Conservation (phyloP, 2,113 vertebrate genomes). For the Melanostigma gelatinosum region DNA sequence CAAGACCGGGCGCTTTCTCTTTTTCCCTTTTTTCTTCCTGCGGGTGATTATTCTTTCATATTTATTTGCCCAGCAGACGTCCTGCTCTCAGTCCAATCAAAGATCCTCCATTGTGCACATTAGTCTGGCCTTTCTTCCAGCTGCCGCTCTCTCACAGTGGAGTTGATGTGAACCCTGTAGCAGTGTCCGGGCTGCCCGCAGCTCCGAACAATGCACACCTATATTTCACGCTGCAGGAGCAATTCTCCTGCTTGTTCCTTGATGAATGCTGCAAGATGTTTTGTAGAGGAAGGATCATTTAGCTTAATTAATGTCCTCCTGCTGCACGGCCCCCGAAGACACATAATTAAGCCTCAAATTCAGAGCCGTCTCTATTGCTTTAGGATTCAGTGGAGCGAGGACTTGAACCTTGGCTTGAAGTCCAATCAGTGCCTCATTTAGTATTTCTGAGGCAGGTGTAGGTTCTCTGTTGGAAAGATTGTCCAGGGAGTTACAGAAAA, state of each 20-base stretch:
- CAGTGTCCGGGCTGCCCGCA: slow-evolving; percentile 22
- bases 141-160: slow-evolving; percentile 36
- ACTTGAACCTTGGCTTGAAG: slow-evolving; percentile 41
- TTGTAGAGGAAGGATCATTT: slow-evolving; percentile 55
- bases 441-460: slow-evolving; percentile 48
- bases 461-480: slow-evolving; percentile 13
- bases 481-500: slow-evolving; percentile 4
- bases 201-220: slow-evolving; percentile 50
- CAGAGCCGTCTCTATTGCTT: slow-evolving; percentile 47
- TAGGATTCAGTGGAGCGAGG: slow-evolving; percentile 39
- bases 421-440: slow-evolving; percentile 50
- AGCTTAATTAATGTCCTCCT: slow-evolving; percentile 61
- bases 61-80: slow-evolving; percentile 66
- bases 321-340: slow-evolving; percentile 45
- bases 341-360: slow-evolving; percentile 52
- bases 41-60: slow-evolving; percentile 63
- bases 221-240: slow-evolving; percentile 46
- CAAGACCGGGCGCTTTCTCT: slow-evolving; percentile 51
- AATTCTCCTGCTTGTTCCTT: slow-evolving; percentile 39
- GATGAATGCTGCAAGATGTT: slow-evolving; percentile 60
- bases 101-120: slow-evolving; percentile 60
- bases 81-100: slow-evolving; percentile 60
- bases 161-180: slow-evolving; percentile 44
- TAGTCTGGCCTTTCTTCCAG: slow-evolving; percentile 45
- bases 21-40: slow-evolving; percentile 23